Conservation (phyloP, 1,140 invertebrate species). For the Panonychus citri region DNA sequence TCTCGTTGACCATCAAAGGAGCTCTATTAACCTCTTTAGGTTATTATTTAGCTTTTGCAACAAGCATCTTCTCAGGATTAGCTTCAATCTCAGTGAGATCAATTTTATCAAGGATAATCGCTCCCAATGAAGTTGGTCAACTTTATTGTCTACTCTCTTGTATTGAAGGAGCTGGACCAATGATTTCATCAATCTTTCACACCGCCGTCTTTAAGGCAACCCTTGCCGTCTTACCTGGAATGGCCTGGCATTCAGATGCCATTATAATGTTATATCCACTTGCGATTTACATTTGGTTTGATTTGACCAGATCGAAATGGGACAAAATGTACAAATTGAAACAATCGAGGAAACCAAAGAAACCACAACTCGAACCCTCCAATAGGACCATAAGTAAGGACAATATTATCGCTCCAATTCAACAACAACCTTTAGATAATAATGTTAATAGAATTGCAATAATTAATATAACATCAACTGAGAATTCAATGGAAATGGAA, state of each 20-base stretch:
- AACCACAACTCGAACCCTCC: too few relatives aligned
- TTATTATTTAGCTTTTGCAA: neutral
- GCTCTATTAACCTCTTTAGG: neutral
- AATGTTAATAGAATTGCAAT: too few relatives aligned
- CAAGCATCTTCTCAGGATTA: neutral
- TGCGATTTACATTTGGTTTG: neutral
- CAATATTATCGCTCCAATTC: too few relatives aligned
- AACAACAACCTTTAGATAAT: too few relatives aligned
- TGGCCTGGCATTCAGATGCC: neutral
- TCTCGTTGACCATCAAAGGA: neutral
- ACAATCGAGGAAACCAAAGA: too few relatives aligned
- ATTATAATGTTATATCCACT: neutral
- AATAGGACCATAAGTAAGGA: too few relatives aligned
- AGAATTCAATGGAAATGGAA: too few relatives aligned
- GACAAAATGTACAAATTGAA: too few relatives aligned
- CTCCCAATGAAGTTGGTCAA: neutral
- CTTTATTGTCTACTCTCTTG: neutral
- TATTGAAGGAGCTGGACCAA: neutral
- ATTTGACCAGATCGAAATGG: neutral
- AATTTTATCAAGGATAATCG: neutral
- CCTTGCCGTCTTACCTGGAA: neutral
- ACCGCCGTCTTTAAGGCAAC: neutral
- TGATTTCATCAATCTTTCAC: neutral
- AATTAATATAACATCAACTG: too few relatives aligned
- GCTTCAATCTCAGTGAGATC: neutral